Evolutionary conservation across 2,797 vertebrate genomes (phyloP).

Genomic region (Typhlichthys subterraneus): DNA sequence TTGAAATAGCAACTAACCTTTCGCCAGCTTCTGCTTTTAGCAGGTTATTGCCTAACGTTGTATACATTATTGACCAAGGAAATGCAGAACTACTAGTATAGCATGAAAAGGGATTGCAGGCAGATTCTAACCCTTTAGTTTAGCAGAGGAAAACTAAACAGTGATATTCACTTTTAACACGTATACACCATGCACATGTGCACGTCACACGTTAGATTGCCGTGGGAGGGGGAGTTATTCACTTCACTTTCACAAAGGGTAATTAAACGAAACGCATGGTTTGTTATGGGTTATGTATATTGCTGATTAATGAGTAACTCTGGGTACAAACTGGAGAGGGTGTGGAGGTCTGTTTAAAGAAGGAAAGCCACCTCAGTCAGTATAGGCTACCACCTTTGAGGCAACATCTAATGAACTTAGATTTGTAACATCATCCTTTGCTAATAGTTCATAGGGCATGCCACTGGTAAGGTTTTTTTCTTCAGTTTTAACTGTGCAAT

Average conservation of each 20-base stretch:
- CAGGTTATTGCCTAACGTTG: too few relatives aligned
- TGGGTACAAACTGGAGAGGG: slow-evolving; percentile 44
- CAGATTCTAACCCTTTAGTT: too few relatives aligned
- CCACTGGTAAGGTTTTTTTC: slow-evolving; percentile 41
- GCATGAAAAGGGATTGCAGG: too few relatives aligned
- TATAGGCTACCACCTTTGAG: slow-evolving; percentile 10
- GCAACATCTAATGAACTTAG: neutral
- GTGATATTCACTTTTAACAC: too few relatives aligned
- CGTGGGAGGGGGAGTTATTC: neutral
- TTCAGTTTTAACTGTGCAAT: neutral
- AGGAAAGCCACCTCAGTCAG: slow-evolving; percentile 31
- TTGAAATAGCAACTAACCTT: too few relatives aligned
- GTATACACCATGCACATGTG: neutral
- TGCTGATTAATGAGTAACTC: slow-evolving; percentile 79
- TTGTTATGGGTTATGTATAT: slow-evolving; percentile 37
- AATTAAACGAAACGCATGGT: neutral
- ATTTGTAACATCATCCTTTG: neutral
- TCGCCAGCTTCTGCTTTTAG: too few relatives aligned
- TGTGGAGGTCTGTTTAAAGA: slow-evolving; percentile 54
- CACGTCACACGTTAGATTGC: too few relatives aligned
- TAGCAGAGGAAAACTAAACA: too few relatives aligned
- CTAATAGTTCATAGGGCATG: slow-evolving; percentile 5
- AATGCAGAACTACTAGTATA: too few relatives aligned
- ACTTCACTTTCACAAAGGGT: slow-evolving; percentile 1
- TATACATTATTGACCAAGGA: too few relatives aligned